These are phyloP conservation scores for Solenopsis fugax DNA, from an alignment of 1,140 invertebrate species.

Conservation along the genomic window DNA sequence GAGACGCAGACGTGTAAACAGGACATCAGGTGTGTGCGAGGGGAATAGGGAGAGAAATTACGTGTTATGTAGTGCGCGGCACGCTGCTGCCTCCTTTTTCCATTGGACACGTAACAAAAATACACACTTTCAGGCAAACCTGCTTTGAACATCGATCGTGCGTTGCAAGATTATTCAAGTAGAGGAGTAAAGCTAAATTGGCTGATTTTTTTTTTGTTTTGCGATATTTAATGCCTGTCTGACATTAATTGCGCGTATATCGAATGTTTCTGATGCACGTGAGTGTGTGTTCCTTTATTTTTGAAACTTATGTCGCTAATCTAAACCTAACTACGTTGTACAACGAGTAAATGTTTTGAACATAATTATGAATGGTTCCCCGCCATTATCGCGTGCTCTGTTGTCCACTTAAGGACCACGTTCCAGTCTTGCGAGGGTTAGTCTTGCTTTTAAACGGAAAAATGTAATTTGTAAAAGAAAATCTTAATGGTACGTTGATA, in stretches of 20 bases:
- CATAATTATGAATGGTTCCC: constrained; percentile 5
- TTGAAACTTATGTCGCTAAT: constrained; percentile 22
- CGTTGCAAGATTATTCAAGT: constrained; percentile 27
- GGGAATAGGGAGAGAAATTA: neutral
- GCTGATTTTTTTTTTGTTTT: constrained; percentile 33
- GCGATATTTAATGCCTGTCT: constrained; percentile 3
- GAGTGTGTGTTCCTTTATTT: neutral
- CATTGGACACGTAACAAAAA: constrained; percentile 46
- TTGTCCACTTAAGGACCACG: neutral
- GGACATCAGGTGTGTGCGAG: neutral
- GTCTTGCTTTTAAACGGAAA: neutral
- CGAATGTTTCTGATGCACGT: constrained; percentile 17
- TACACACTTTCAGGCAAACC: constrained; percentile 52
- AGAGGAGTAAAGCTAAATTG: constrained; percentile 47
- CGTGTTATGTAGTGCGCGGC: neutral
- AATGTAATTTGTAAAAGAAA: neutral
- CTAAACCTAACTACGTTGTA: constrained; percentile 24
- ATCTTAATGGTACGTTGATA: neutral
- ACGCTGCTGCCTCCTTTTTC: neutral
- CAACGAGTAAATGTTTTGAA: constrained; percentile 3
- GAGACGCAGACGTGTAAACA: constrained; percentile 40
- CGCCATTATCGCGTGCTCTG: neutral
- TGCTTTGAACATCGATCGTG: constrained; percentile 57
- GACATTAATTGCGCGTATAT: constrained; percentile 42
- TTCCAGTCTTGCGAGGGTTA: neutral